Base-by-base conservation (phyloP, 2,113 vertebrate genomes). In the Martes martes region DNA sequence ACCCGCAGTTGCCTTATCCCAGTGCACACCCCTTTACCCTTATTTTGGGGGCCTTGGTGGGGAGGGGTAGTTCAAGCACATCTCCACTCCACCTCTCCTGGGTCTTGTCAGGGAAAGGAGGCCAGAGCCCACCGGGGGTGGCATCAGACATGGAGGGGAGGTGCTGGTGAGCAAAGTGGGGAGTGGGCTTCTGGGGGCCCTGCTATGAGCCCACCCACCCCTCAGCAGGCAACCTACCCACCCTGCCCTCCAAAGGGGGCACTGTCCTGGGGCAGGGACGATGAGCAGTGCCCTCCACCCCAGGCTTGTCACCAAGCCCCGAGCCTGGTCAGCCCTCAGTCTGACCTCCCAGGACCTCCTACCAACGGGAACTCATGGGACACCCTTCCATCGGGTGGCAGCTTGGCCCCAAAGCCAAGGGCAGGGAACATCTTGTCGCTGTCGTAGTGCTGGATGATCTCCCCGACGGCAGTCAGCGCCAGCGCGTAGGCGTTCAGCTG, bases 391-490 rank as follows among this genome's bases (percentile, higher is more conserved):
- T 99, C 99, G 0, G 99, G 99, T 0, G 99, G 99, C 89, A 99
- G 99, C 97, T 99, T 99, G 98, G 99, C 99, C 6, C 99, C 99
- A 3, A 99, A 99, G 57, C 99, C 99, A 6, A 99, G 98, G 26
- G 99, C 99, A 0, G 99, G 99, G 96, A 99, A 99, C 99, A 99
- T 99, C 98, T 99, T 99, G 98, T 99, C 99, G 5, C 99, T 99
- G 99, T 99, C 99, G 0, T 99, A 99, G 98, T 99, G 99, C 98
- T 99, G 99, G 98, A 99, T 99, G 98, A 99, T 99, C 98, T 99
- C 99, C 0, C 99, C 99, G 0, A 99, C 99, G 0, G 99, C 99
- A 18, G 99, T 99, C 97, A 99, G 99, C 0, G 99, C 99, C 99
- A 99, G 99, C 36, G 99, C 99, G 0, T 99, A 99, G 78, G 99